phyloP scores from a whole-genome alignment of 2,888 invertebrate species.

The Ramazzottius varieornatus region DNA sequence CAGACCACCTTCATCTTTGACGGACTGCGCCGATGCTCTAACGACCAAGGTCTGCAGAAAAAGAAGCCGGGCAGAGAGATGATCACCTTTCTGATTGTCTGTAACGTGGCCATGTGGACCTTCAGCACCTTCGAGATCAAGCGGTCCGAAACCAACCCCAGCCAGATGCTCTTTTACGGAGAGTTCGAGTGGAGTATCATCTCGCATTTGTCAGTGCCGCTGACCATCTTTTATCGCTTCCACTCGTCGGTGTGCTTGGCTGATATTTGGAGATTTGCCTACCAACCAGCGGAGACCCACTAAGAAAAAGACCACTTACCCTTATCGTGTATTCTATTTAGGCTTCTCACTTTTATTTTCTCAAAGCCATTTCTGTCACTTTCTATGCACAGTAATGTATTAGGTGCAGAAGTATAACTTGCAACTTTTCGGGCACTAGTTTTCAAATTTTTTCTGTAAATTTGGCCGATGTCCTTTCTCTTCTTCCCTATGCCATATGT shows the following conservation, averaged over 20 bases:
- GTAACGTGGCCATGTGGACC: conserved; percentile 49
- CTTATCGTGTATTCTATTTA: too few species aligned
- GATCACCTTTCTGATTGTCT: conserved; percentile 44
- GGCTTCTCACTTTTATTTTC: too few species aligned
- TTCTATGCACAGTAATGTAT: too few species aligned
- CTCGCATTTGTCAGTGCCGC: background rate
- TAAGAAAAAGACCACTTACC: too few species aligned
- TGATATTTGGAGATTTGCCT: background rate
- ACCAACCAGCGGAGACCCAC: background rate
- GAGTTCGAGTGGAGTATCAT: conserved; percentile 21
- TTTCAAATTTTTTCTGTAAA: too few species aligned
- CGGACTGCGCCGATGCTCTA: conserved; percentile 44
- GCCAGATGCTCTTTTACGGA: conserved; percentile 40
- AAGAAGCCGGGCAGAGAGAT: conserved; percentile 45
- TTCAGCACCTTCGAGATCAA: conserved; percentile 41
- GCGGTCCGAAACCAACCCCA: conserved; percentile 29
- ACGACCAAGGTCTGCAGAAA: conserved; percentile 33
- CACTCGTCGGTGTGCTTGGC: conserved; percentile 3
- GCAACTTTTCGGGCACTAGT: too few species aligned
- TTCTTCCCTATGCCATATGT: too few species aligned
- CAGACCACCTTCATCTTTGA: conserved; percentile 48
- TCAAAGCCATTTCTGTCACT: too few species aligned
- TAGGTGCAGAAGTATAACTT: too few species aligned
- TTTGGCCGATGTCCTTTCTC: too few species aligned
- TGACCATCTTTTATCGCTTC: conserved; percentile 1